Evolutionary conservation across 2,888 invertebrate genomes (phyloP), one percentile per base, ranked within the genome.

Genomic region (Perizoma affinitatum): DNA sequence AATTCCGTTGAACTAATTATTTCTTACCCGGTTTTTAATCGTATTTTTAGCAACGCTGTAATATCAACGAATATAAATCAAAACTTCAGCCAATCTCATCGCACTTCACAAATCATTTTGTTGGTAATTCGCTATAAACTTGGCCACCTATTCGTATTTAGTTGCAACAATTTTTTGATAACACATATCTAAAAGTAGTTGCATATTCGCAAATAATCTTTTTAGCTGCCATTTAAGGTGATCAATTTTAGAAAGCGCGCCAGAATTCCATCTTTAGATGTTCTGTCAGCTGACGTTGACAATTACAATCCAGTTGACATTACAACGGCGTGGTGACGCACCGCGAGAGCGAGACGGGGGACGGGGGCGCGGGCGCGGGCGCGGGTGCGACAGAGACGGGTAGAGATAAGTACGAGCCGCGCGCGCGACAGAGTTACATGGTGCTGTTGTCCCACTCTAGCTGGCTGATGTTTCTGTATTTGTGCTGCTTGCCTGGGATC

Each of bases 371-470:
- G 22, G 22, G 71, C 64, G 66, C 50, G 71, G 64, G 66, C 50
- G 70, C 59, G 69, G 55, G 70, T 53, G 67, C 61, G 66, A 58
- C 66, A 52, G 71, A 49, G 55, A 58, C 34, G 57, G 57, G 66
- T 42, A 48, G 64, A 71, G 64, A 71, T 79, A 81, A 80, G 82
- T 81, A 80, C 80, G 65, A 70, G 69, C 67, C 71, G 70, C 70
- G 59, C 69, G 64, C 52, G 67, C 54, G 64, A 43, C 67, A 70
- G 73, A 74, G 76, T 94, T 95, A 96, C 95, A 96, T 96, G 75
- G 95, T 95, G 87, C 95, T 95, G 92, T 95, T 95, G 88, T 96
- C 96, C 96, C 96, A 96, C 88, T 96, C 96, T 69, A 96, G 88
- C 87, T 96, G 96, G 86, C 95, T 95, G 80, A 95, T 95, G 90